phyloP scores from a whole-genome alignment of 2,797 vertebrate species.

The Manis javanica region DNA sequence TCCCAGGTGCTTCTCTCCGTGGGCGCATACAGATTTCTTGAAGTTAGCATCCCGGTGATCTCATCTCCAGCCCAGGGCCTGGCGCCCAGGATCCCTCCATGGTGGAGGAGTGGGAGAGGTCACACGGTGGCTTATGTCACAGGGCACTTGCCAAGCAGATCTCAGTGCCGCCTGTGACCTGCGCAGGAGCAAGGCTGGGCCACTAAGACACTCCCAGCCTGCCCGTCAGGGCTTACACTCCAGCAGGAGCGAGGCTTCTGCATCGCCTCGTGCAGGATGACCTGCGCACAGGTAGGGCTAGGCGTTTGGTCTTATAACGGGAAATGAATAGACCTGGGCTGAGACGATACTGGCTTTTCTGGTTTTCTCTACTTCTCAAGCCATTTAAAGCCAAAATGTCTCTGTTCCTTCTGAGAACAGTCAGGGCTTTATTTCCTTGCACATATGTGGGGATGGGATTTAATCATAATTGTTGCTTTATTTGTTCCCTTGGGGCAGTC shows the following conservation, averaged over 20 bases:
- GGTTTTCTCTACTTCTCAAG: slow-evolving; percentile 19
- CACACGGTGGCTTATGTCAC: not conserved
- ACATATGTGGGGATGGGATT: not conserved
- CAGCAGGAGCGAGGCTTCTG: not conserved
- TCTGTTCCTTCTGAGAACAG: not conserved
- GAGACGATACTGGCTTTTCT: not conserved
- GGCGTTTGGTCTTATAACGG: not conserved
- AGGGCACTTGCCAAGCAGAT: not conserved
- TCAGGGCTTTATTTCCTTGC: not conserved
- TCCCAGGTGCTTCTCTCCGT: not conserved
- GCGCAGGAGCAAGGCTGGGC: not conserved
- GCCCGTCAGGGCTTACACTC: not conserved
- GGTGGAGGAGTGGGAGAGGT: not conserved
- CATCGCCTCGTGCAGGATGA: not conserved
- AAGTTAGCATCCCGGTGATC: not conserved
- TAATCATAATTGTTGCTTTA: not conserved
- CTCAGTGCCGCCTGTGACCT: not conserved
- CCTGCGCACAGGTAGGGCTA: not conserved
- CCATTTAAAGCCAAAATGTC: not conserved
- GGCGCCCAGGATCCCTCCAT: not conserved
- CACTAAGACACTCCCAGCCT: not conserved
- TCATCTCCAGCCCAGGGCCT: not conserved
- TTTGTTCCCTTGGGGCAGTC: not conserved
- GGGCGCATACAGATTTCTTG: not conserved
- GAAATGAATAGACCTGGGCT: not conserved